These are phyloP conservation scores for Xiphophorus maculatus DNA, from an alignment of 2,113 vertebrate species.

Conservation along the genomic window DNA sequence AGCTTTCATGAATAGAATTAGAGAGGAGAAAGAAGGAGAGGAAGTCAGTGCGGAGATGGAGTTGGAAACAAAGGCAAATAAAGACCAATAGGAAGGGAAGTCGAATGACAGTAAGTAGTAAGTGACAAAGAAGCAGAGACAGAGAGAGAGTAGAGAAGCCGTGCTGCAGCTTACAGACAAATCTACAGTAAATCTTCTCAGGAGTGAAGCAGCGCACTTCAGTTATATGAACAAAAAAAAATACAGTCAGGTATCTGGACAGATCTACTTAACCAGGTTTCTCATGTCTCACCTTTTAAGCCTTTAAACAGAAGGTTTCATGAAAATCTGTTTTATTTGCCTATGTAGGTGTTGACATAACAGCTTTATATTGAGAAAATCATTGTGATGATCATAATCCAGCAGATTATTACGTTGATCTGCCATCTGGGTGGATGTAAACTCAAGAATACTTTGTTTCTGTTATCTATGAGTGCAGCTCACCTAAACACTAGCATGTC, in stretches of 20 bases:
- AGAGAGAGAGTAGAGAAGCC: conserved; percentile 15
- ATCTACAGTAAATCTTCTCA: conserved; percentile 55
- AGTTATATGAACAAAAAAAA: conserved; percentile 12
- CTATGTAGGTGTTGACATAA: no score
- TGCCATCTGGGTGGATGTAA: not conserved
- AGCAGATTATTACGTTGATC: not conserved
- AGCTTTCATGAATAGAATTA: conserved; percentile 75
- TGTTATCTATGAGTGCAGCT: not conserved
- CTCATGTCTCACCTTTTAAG: not conserved
- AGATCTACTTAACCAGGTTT: not conserved
- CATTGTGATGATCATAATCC: not conserved
- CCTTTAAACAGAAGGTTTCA: not conserved
- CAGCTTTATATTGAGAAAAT: not conserved
- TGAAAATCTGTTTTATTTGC: not conserved
- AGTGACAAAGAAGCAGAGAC: conserved; percentile 37
- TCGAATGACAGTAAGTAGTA: conserved; percentile 52
- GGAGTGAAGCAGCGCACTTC: conserved; percentile 15
- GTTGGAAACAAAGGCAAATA: conserved; percentile 70
- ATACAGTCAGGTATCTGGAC: not conserved
- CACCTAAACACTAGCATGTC: not conserved
- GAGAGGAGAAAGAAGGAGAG: conserved; percentile 55
- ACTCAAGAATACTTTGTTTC: not conserved
- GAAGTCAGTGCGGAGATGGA: conserved; percentile 53
- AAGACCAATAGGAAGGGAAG: conserved; percentile 63
- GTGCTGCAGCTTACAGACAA: conserved; percentile 31